Base-by-base conservation (phyloP, 2,113 vertebrate species). In the Embiotoca jacksoni region DNA sequence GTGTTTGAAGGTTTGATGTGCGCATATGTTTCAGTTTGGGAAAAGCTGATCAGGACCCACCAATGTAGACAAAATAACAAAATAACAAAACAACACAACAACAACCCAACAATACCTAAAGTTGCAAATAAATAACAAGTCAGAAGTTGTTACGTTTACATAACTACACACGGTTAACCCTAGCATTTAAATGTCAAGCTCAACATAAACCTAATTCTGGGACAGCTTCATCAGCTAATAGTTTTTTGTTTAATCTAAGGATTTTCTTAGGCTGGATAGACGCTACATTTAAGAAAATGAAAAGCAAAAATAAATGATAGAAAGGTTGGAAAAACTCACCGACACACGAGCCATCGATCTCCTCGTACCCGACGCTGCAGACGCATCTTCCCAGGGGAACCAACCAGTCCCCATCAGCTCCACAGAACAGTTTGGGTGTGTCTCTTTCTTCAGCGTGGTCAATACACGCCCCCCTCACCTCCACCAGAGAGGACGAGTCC, bases 331-430 rank as follows among this genome's bases (percentile, higher is more conserved):
- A 35, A 23, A 71, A 93, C 97, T 97, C 91, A 99, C 97, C 96
- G 0, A 95, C 89, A 77, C 97, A 99, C 39, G 96, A 95, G 7
- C 96, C 96, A 15, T 97, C 96, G 4, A 95, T 75, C 91, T 99
- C 97, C 91, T 98, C 97, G 73, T 97, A 97, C 2, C 96, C 97
- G 46, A 96, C 85, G n/a, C 94, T 97, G 93, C 97, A 99, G 81
- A 99, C 97, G 32, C 97, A 99, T 14, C 95, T 94, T 83, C 97
- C 97, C 44, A 99, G 92, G 47, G 97, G 97, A 58, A 99, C 97
- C 71, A 99, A 92, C 97, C 97, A 99, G 72, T 98, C 97, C 16
- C 97, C 97, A 47, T 98, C 97, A 13, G 97, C 97, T 79, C 97
- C 97, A 78, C 97, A 99, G 47, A 98, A 98, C 23, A 99, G 86